Evolutionary conservation across 2,888 invertebrate species (phyloP).

Genomic region (Sthenelais limicola): DNA sequence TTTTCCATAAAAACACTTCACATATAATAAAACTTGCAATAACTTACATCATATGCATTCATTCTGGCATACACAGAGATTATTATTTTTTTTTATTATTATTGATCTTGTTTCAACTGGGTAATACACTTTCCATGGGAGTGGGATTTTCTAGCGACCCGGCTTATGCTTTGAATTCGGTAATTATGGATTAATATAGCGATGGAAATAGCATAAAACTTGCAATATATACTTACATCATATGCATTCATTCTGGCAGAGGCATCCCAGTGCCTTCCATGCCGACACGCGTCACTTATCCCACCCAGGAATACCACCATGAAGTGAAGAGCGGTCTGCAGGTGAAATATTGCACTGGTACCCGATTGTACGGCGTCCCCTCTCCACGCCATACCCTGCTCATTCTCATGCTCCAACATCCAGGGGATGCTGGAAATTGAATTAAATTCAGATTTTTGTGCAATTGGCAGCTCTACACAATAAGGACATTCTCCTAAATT

Average conservation of each 20-base stretch:
- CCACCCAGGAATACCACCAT: slow-evolving; percentile 7
- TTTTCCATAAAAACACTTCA: no score
- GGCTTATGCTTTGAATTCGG: no score
- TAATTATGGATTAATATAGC: no score
- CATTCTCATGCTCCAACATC: slow-evolving; percentile 23
- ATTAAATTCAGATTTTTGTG: no score
- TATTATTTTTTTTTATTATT: no score
- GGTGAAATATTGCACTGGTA: slow-evolving; percentile 1
- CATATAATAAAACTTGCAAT: no score
- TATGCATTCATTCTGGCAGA: slow-evolving; percentile 18
- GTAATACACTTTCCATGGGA: no score
- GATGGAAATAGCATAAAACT: no score
- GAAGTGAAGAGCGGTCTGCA: slow-evolving; percentile 14
- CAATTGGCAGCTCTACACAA: no score
- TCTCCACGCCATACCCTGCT: slow-evolving; percentile 10
- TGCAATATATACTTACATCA: slow-evolving; percentile 21
- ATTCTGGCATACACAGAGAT: slow-evolving; percentile 6
- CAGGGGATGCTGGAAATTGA: slow-evolving; percentile 8
- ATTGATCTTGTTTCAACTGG: no score
- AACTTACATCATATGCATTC: slow-evolving; percentile 24
- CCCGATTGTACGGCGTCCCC: slow-evolving; percentile 10
- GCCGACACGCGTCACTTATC: slow-evolving; percentile 7
- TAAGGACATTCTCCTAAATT: no score
- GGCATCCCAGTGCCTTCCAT: slow-evolving; percentile 24
- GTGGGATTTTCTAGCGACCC: no score